phyloP scores from a whole-genome alignment of 2,113 vertebrate genomes.

The Orycteropus afer region DNA sequence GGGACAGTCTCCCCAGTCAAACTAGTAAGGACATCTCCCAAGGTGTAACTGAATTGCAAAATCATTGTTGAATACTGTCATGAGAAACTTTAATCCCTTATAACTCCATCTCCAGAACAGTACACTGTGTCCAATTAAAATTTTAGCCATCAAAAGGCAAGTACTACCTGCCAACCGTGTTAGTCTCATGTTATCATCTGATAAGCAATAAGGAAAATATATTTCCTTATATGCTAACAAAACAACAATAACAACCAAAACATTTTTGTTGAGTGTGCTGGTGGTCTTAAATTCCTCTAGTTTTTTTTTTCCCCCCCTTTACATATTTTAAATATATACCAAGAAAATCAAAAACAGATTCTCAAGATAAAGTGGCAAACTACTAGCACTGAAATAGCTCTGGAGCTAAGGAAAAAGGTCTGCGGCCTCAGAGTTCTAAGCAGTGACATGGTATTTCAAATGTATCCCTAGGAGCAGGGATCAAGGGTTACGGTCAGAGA shows the following conservation, averaged over 20 bases:
- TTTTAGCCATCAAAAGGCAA: not conserved
- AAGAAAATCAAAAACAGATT: not conserved
- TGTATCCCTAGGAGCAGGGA: not conserved
- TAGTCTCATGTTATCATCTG: not conserved
- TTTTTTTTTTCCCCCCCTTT: slow-evolving; percentile 29
- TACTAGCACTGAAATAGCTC: not conserved
- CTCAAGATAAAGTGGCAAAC: not conserved
- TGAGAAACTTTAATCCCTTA: not conserved
- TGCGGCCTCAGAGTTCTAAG: not conserved
- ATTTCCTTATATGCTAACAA: accelerated
- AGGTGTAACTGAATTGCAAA: slow-evolving; percentile 1
- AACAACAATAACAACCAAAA: not conserved
- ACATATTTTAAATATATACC: not conserved
- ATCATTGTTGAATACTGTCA: not conserved
- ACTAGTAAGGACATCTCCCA: not conserved
- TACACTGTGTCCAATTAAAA: not conserved
- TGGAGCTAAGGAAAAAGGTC: not conserved
- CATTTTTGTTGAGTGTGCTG: not conserved
- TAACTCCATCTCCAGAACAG: not conserved
- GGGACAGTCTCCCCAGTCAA: not conserved
- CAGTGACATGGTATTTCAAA: not conserved
- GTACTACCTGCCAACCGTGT: not conserved
- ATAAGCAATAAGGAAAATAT: accelerated
- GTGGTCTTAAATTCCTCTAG: not conserved
- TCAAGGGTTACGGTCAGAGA: not conserved